Percentiles rank a stretch among this genome's conserved stretches.
Conservation (phyloP, 2,113 vertebrate species). For the Condylura cristata region DNA sequence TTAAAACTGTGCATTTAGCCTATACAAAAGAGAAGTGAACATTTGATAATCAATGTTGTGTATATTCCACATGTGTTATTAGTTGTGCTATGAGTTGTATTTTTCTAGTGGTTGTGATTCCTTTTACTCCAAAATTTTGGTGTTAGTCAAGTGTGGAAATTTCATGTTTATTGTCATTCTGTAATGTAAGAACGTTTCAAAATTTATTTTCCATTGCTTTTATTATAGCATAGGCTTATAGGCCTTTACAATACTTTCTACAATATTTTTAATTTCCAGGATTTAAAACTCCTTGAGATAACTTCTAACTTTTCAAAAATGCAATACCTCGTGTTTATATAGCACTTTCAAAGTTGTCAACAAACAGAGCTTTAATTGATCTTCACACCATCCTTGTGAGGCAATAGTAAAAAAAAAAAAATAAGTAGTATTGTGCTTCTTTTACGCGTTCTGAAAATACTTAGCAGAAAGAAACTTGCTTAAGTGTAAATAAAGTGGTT, state of each 20-base stretch:
- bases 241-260: not conserved
- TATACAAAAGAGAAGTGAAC: not conserved
- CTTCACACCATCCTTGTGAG: not conserved
- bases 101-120: not conserved
- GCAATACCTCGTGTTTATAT: not conserved
- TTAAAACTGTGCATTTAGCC: not conserved
- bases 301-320: not conserved
- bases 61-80: not conserved
- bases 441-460: slow-evolving; percentile 3
- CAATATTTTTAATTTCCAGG: not conserved
- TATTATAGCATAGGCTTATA: not conserved
- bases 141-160: not conserved
- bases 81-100: not conserved
- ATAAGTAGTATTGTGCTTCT: not conserved
- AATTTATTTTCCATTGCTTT: not conserved
- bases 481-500: not conserved
- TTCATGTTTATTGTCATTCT: not conserved
- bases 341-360: slow-evolving; percentile 25
- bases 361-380: slow-evolving; percentile 26
- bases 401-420: not conserved
- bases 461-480: not conserved
- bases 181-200: not conserved
- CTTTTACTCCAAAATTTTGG: not conserved
- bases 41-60: not conserved
- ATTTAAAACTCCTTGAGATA: not conserved